Evolutionary conservation across 1,140 invertebrate species (phyloP), one percentile per base, ranked within the genome.

Genomic region (Lamellibrachia luymesi): DNA sequence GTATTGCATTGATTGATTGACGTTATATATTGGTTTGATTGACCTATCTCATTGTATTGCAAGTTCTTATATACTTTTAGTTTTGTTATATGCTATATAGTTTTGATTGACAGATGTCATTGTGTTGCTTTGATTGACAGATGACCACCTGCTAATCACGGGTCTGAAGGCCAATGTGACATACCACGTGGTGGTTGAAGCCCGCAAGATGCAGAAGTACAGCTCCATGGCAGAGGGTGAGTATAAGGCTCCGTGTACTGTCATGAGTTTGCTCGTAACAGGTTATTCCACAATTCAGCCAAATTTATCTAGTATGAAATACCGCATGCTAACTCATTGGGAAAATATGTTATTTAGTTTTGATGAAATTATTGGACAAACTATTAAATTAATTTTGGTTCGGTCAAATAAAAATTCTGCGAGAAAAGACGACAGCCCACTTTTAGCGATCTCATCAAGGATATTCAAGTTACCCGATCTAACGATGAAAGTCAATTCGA

Each of bases 181-280:
- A 6, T 96, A 96, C 94, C 96, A 95, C 25, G 95, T 96, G 89
- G 95, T 96, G 51, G 96, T 96, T 17, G 96, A 96, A 94, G 96
- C 96, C 8, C 94, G 96, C 52, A 95, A 95, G 93, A 95, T 95
- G 93, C 95, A 96, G 93, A 95, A 96, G 92, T 96, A 96, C 93
- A 95, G 94, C 51, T 95, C 95, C 90, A 94, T 95, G 52, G 92
- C 49, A 8, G 52, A 64, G n/a, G 50, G 92, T 92, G 2, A 38
- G 38, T 38, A 38, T 38, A 38, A 25, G 91, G 6, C 49, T n/a
- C 17, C 27, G 27, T 91, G 2, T 51, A 91, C 2, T 49, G 6
- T 7, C 10, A 49, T 27, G 13, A 91, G 27, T 50, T 22, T 8
- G 50, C 38, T 38, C 1, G 38, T 38, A 38, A 38, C 38, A 38